Evolutionary conservation across 2,797 vertebrate genomes (phyloP).

Genomic region (Onychomys leucogaster): DNA sequence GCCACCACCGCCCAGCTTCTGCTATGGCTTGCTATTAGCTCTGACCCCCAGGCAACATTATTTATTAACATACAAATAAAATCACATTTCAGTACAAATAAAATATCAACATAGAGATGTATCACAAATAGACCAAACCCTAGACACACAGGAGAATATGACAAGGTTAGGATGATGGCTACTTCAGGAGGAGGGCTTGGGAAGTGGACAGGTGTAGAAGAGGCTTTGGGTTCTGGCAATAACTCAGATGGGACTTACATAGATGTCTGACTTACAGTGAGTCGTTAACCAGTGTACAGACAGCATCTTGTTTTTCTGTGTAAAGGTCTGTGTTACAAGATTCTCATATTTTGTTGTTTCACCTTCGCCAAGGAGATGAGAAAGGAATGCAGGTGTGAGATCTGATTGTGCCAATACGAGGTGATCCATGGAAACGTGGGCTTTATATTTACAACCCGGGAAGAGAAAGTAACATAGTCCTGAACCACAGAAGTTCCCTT

Average conservation of each 20-base stretch:
- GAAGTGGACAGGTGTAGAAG: background rate
- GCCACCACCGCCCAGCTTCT: too few species aligned
- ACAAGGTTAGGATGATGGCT: background rate
- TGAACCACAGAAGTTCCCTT: background rate
- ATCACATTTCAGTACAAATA: too few species aligned
- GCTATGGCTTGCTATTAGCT: too few species aligned
- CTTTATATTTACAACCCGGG: conserved; percentile 47
- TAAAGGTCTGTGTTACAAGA: background rate
- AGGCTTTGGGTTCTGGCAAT: background rate
- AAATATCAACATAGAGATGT: too few species aligned
- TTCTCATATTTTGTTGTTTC: conserved; percentile 45
- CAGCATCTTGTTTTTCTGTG: background rate
- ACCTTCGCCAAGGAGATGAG: background rate
- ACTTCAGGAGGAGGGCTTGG: background rate
- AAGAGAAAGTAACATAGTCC: background rate
- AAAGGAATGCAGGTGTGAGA: conserved; percentile 16
- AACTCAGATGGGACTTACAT: background rate
- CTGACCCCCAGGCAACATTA: too few species aligned
- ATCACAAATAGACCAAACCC: background rate
- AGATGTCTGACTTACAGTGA: background rate
- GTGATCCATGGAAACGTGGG: background rate
- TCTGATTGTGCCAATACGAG: conserved; percentile 33
- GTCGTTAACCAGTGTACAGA: background rate
- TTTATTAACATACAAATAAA: too few species aligned
- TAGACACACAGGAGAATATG: background rate